Percentiles rank a stretch among this genome's conserved stretches.
phyloP scores from a whole-genome alignment of 2,888 invertebrate genomes.

The Mylabris sibirica region DNA sequence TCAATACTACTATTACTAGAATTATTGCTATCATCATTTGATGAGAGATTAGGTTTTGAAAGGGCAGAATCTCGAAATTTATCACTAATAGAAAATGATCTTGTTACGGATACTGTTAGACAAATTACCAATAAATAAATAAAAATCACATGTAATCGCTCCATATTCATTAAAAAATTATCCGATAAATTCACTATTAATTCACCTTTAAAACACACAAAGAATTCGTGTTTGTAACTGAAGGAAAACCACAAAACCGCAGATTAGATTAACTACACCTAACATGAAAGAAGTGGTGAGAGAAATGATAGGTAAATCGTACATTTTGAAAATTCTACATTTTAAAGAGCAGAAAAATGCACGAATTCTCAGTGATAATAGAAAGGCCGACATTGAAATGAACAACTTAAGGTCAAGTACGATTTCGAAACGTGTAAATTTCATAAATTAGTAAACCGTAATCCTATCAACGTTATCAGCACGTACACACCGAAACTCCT shows the following conservation, averaged over 20 bases:
- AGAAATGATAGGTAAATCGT: background rate
- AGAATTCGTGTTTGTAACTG: background rate
- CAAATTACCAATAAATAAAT: background rate
- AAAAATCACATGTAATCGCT: background rate
- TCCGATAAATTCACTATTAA: background rate
- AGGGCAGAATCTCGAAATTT: background rate
- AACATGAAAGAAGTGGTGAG: background rate
- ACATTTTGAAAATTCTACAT: background rate
- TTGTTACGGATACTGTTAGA: background rate
- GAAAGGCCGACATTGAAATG: background rate
- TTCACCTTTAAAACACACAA: background rate
- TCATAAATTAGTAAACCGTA: too few relatives aligned
- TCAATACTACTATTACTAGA: background rate
- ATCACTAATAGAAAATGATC: background rate
- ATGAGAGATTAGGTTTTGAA: background rate
- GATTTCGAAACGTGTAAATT: background rate
- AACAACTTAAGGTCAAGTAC: background rate
- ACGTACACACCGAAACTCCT: too few relatives aligned
- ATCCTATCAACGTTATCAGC: too few relatives aligned
- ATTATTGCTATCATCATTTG: background rate
- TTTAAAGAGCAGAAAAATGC: too few relatives aligned
- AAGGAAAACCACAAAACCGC: slow-evolving; percentile 3
- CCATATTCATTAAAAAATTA: too few relatives aligned
- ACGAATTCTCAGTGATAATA: background rate
- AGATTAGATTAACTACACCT: background rate